These are phyloP conservation scores for Drosophila neoperkinsi DNA, from an alignment of 2,888 invertebrate species.

Conservation along the genomic window DNA sequence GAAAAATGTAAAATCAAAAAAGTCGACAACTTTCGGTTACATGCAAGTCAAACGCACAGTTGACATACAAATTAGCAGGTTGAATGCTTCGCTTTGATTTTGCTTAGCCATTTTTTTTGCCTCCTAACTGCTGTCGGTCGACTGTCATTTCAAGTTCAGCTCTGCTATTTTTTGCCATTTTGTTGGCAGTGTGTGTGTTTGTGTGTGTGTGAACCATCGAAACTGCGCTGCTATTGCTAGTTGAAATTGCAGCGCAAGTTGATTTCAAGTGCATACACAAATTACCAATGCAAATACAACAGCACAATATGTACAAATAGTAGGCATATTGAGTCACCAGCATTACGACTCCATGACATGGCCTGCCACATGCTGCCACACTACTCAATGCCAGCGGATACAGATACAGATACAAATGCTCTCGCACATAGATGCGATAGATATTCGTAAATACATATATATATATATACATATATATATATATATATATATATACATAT, in stretches of 20 bases:
- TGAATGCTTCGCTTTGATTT: slow-evolving; percentile 30
- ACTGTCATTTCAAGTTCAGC: slow-evolving; percentile 73
- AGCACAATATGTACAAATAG: slow-evolving; percentile 48
- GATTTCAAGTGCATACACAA: slow-evolving; percentile 81
- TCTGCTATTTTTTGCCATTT: slow-evolving; percentile 18
- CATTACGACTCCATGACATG: slow-evolving; percentile 45
- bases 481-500: slow-evolving; percentile 10
- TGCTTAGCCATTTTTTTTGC: background rate
- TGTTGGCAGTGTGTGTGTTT: slow-evolving; percentile 8
- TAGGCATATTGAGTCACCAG: slow-evolving; percentile 75
- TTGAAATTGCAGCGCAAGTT: slow-evolving; percentile 55
- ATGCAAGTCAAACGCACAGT: slow-evolving; percentile 43
- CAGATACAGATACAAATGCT: slow-evolving; percentile 46
- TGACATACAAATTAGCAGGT: slow-evolving; percentile 78
- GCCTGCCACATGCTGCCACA: slow-evolving; percentile 47
- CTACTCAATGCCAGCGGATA: slow-evolving; percentile 70
- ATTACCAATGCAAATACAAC: slow-evolving; percentile 77
- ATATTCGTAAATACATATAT: slow-evolving; percentile 10
- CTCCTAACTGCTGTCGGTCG: slow-evolving; percentile 41
- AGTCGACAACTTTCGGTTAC: slow-evolving; percentile 31
- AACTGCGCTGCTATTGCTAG: slow-evolving; percentile 51
- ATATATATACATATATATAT: background rate
- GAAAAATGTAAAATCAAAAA: slow-evolving; percentile 41
- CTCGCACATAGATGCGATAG: slow-evolving; percentile 9
- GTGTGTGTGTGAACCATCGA: slow-evolving; percentile 29